phyloP scores from a whole-genome alignment of 37 sponge, comb jelly and placozoan genomes.

The Aphrocallistes beatrix region DNA sequence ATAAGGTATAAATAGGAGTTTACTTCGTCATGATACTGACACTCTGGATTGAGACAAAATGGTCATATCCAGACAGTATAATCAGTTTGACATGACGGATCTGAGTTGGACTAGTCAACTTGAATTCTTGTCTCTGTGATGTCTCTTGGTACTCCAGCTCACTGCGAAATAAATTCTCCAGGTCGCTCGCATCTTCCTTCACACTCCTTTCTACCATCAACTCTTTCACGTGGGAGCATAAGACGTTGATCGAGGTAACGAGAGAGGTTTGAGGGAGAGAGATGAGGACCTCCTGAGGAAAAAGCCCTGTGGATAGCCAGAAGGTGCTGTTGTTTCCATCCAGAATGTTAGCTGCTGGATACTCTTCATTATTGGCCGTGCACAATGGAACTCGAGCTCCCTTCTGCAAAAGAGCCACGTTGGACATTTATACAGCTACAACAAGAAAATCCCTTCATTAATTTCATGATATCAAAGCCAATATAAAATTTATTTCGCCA shows the following conservation, averaged over 20 bases:
- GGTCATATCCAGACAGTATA: neutral
- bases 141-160: slow-evolving; percentile 12
- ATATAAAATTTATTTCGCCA: too few species aligned
- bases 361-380: neutral
- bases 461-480: too few species aligned
- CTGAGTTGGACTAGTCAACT: neutral
- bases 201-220: neutral
- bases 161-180: neutral
- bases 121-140: slow-evolving; percentile 16
- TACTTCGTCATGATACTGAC: too few species aligned
- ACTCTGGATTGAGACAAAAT: neutral
- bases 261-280: neutral
- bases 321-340: slow-evolving; percentile 2
- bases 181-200: slow-evolving; percentile 10
- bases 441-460: neutral
- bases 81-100: neutral
- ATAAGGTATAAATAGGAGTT: too few species aligned
- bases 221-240: slow-evolving; percentile 1
- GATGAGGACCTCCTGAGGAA: neutral
- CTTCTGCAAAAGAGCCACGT: neutral
- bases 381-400: neutral
- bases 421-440: neutral
- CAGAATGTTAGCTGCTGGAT: neutral
- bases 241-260: neutral
- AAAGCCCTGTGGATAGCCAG: neutral